Percentiles rank a stretch among this genome's conserved stretches.
These are phyloP conservation scores for Neoaliturus tenellus DNA, from an alignment of 2,888 invertebrate genomes.

Conservation along the genomic window DNA sequence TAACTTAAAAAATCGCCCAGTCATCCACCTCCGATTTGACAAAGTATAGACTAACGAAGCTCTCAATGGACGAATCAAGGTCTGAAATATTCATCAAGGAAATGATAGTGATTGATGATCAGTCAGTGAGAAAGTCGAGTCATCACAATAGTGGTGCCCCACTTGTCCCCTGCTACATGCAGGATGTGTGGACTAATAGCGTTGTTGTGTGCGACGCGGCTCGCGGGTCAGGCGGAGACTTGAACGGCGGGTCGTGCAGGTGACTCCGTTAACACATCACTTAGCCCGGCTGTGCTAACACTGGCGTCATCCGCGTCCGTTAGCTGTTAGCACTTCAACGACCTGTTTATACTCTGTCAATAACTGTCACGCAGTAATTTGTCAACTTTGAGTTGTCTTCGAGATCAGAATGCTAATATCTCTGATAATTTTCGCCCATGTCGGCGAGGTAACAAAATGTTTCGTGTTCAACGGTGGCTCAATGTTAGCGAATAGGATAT, in stretches of 20 bases:
- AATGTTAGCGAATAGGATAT: no score
- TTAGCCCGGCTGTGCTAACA: neutral
- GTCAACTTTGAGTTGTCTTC: neutral
- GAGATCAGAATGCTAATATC: neutral
- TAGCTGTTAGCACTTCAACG: neutral
- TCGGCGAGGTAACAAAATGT: no score
- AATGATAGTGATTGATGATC: conserved; percentile 4
- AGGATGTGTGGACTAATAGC: neutral
- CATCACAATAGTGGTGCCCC: conserved; percentile 1
- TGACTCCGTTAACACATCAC: conserved; percentile 9
- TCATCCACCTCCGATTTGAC: neutral
- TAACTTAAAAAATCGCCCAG: neutral
- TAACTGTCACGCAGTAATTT: neutral
- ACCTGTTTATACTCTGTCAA: neutral
- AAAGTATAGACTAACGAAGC: neutral
- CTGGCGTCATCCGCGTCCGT: neutral
- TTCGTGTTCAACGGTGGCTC: no score
- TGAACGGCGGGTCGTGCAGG: neutral
- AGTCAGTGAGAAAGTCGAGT: neutral
- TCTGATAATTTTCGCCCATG: neutral
- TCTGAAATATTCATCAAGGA: conserved; percentile 1
- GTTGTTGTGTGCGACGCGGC: neutral
- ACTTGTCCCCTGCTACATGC: neutral
- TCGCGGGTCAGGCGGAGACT: neutral
- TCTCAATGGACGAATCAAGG: conserved; percentile 5